These are phyloP conservation scores for Bibio marci DNA, from an alignment of 2,888 invertebrate genomes.

Conservation along the genomic window DNA sequence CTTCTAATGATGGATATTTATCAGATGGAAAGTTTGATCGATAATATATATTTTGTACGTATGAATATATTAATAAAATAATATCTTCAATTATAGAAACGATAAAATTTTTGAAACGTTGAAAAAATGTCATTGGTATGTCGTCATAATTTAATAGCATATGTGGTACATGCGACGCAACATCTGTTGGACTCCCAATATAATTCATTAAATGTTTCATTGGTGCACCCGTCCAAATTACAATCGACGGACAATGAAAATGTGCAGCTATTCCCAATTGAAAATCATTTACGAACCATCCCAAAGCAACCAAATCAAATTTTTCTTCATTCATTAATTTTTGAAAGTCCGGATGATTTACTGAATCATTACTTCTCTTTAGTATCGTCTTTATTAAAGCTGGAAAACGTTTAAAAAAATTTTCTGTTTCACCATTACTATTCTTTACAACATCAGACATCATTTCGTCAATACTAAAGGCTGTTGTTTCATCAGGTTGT, in stretches of 20 bases:
- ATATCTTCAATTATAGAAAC: not conserved
- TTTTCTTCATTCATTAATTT: constrained; percentile 2
- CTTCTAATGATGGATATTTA: constrained; percentile 15
- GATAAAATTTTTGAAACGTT: not conserved
- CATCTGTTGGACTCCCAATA: not conserved
- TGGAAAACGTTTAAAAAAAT: not conserved
- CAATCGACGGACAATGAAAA: constrained; percentile 17
- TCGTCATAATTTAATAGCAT: not conserved
- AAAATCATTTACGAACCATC: constrained; percentile 20
- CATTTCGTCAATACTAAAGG: not conserved
- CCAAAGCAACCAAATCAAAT: constrained; percentile 22
- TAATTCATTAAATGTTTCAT: not conserved
- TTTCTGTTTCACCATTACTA: too few species aligned
- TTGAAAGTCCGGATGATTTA: too few species aligned
- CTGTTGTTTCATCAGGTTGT: not conserved
- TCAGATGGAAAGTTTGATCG: constrained; percentile 16
- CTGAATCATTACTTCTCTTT: too few species aligned
- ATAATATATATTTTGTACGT: not conserved
- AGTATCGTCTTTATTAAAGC: not conserved
- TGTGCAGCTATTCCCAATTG: constrained; percentile 22
- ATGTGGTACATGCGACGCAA: not conserved
- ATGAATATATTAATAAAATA: not conserved
- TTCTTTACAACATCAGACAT: too few species aligned
- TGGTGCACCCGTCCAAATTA: not conserved
- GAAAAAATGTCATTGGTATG: not conserved